Base-by-base conservation (phyloP, 2,113 vertebrate genomes). In the Vidua chalybeata region DNA sequence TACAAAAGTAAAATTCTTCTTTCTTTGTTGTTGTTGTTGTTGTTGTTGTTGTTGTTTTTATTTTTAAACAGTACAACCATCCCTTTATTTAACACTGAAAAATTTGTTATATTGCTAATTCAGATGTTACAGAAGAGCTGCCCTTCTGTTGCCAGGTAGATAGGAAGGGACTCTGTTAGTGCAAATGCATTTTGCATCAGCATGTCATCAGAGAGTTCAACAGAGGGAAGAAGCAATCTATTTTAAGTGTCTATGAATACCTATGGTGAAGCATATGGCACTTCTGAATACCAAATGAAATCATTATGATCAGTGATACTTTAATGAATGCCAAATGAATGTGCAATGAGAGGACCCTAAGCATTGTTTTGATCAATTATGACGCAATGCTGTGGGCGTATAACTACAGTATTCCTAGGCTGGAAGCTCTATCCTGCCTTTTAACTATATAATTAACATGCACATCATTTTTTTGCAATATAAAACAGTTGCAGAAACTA, bases 271-370 rank as follows among this genome's bases (percentile, higher is more conserved):
- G 83, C 39, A 77, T 90, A 94, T 83, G 69, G 91, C 64, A 91
- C 75, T n/a, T 85, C 62, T 96, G 93, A 97, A 94, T 96, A 95
- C 28, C 33, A 89, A 87, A 96, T 91, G 41, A 94, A 96, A 93
- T 95, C 9, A 87, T 90, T 95, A 84, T 69, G 54, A 95, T 92
- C 54, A 54, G 51, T 59, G 84, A 82, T 84, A 93, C 35, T 78
- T 66, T 84, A 94, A 95, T 90, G 87, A 96, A 95, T 85, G 86
- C 33, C 26, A 95, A 95, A 95, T 88, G 18, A 84, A 86, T 90
- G 48, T 7, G 1, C 88, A 96, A 83, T 69, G 51, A 95, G 61
- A 91, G 55, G 66, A 89, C 48, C 15, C 15, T 89, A 85, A 94
- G 48, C 49, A 81, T 93, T 96, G 89, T 94, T 97, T 96, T 94